Base-by-base conservation (phyloP, 1,140 invertebrate species). In the Frieseomelitta varia region DNA sequence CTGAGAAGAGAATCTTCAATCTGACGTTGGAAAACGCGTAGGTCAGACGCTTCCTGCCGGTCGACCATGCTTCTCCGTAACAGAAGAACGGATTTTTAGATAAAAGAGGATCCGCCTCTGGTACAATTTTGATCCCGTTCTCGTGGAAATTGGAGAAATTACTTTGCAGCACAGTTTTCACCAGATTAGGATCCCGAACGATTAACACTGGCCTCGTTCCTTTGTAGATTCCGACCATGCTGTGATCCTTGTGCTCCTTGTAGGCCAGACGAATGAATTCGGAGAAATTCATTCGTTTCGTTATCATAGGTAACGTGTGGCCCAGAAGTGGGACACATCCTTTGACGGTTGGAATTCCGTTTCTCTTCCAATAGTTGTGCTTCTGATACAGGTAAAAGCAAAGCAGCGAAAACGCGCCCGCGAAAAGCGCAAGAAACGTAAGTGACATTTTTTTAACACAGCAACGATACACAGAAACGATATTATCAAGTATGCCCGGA, bases 291-390 rank as follows among this genome's bases (percentile, higher is more conserved):
- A 51, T 74, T 24, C 63, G 85, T 14, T 87, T 6, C 0, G 71
- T 51, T 0, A 92, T 19, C 17, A 91, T 21, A 0, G 89, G 79
- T 14, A 77, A 61, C 4, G 91, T 53, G 67, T 94, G 92, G 14
- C 93, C 93, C 8, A 94, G 56, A 12, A 89, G 78, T 1, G 91
- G 91, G 1, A 88, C 1, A 4, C 77, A 69, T 76, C 86, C 85
- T 17, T 89, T 90, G 2, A 92, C 80, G 53, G 92, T 92, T 72
- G 93, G 93, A 0, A 96, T 92, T 11, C 94, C 93, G 81, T 89
- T 90, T 4, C 93, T 88, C 53, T 91, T 78, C 95, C 95, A 96
- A 82, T 95, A 94, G 55, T 90, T 88, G 71, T 88, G 90, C 12
- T 85, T 91, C n/a, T 83, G 86, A 0, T 88, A 90, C 30, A 92